phyloP scores from a whole-genome alignment of 2,797 vertebrate species.

The Ispidina picta region DNA sequence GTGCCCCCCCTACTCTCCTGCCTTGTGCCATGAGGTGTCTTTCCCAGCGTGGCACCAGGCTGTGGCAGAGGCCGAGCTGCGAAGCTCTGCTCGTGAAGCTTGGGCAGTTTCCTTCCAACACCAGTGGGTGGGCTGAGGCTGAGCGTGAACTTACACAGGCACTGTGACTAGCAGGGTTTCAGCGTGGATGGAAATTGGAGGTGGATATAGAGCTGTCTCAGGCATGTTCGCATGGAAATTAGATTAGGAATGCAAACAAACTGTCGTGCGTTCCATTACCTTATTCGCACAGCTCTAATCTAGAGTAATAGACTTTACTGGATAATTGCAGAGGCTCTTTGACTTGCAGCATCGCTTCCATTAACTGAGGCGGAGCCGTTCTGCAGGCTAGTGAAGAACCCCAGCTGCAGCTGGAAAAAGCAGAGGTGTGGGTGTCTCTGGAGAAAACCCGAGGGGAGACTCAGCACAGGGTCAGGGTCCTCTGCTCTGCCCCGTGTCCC shows the following conservation, averaged over 20 bases:
- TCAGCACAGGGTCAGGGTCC: fast-evolving
- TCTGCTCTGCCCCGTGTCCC: neutral
- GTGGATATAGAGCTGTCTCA: neutral
- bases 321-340: neutral
- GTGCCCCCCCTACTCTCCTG: fast-evolving
- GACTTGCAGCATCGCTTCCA: neutral
- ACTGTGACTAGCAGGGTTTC: neutral
- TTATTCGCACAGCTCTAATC: neutral
- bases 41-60: fast-evolving
- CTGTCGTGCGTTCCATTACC: neutral
- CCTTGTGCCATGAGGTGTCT: fast-evolving
- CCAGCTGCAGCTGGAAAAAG: fast-evolving
- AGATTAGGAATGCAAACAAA: neutral
- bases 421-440: too few species aligned
- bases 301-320: neutral
- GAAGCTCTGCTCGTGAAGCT: neutral
- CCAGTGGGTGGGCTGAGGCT: fast-evolving
- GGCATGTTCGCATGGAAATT: neutral
- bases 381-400: fast-evolving
- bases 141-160: neutral
- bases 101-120: fast-evolving
- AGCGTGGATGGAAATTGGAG: neutral
- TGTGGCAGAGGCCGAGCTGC: neutral
- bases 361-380: neutral
- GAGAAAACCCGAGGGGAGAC: fast-evolving